Evolutionary conservation across 2,797 vertebrate genomes (phyloP).

Genomic region (Glyptemys insculpta): DNA sequence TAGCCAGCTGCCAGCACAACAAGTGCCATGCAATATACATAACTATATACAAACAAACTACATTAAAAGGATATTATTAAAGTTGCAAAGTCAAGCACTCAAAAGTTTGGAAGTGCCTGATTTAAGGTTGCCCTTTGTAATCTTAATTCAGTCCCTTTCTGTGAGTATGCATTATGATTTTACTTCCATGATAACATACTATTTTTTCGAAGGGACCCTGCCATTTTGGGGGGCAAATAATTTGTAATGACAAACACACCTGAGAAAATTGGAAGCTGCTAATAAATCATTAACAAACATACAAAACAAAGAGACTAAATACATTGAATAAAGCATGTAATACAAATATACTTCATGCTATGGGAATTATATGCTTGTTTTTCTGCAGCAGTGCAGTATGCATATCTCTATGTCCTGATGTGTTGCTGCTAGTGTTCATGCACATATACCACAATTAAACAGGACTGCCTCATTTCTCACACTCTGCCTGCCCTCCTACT

Average conservation of each 20-base stretch:
- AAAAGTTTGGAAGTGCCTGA: constrained; percentile 27
- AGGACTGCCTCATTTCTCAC: not conserved
- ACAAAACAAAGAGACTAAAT: not conserved
- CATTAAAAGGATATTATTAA: constrained; percentile 22
- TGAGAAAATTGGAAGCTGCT: not conserved
- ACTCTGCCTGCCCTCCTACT: not conserved
- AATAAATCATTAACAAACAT: not conserved
- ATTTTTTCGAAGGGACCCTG: rapidly evolving
- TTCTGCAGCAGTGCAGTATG: not conserved
- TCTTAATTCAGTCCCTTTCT: constrained; percentile 19
- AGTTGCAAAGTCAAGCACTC: constrained; percentile 6
- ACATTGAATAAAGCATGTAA: not conserved
- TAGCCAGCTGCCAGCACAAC: too few species aligned
- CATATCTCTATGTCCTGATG: not conserved
- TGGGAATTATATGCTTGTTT: not conserved
- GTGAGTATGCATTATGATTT: not conserved
- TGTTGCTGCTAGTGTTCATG: not conserved
- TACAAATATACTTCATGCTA: not conserved
- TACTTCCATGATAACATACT: not conserved
- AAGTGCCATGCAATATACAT: not conserved
- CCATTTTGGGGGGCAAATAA: not conserved
- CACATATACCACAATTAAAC: not conserved
- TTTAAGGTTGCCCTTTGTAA: constrained; percentile 8
- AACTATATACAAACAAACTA: constrained; percentile 9
- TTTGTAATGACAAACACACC: not conserved